These are phyloP conservation scores for Ericerus pela DNA, from an alignment of 1,140 invertebrate species.

Conservation along the genomic window DNA sequence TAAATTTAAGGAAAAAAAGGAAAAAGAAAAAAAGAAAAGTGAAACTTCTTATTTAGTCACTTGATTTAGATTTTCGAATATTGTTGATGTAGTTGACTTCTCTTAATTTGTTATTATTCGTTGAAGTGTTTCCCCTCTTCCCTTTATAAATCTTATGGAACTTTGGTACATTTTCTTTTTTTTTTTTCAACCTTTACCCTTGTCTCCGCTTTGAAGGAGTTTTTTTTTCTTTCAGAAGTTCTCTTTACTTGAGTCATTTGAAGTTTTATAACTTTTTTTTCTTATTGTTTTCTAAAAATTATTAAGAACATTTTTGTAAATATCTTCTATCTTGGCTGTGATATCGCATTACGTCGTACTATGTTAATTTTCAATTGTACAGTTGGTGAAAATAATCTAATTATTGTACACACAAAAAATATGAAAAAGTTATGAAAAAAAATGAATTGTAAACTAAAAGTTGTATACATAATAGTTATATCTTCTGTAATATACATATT, in stretches of 20 bases:
- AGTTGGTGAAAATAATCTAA: slow-evolving; percentile 1
- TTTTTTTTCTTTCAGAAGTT: slow-evolving; percentile 6
- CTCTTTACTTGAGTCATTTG: slow-evolving; percentile 8
- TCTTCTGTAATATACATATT: slow-evolving; percentile 8
- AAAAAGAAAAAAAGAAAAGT: no score
- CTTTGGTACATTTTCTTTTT: no score
- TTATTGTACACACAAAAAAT: no score
- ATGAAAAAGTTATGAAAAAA: neutral
- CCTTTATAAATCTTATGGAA: no score
- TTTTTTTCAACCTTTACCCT: no score
- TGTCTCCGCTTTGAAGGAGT: no score
- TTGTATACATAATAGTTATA: slow-evolving; percentile 7
- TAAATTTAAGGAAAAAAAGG: neutral
- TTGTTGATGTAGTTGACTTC: no score
- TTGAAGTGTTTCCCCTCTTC: no score
- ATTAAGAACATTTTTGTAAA: slow-evolving; percentile 1
- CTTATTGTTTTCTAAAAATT: neutral
- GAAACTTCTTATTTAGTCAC: no score
- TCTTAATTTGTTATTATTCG: no score
- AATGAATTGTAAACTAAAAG: slow-evolving; percentile 6
- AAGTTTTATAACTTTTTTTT: neutral
- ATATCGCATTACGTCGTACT: slow-evolving; percentile 6
- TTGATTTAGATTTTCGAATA: no score
- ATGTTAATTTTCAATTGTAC: slow-evolving; percentile 10
- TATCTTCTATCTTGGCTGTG: slow-evolving; percentile 8